A percentile compares a stretch with the other conserved stretches of the same genome.
Conservation (phyloP, 2,888 invertebrate genomes). For the Philaethria dido region DNA sequence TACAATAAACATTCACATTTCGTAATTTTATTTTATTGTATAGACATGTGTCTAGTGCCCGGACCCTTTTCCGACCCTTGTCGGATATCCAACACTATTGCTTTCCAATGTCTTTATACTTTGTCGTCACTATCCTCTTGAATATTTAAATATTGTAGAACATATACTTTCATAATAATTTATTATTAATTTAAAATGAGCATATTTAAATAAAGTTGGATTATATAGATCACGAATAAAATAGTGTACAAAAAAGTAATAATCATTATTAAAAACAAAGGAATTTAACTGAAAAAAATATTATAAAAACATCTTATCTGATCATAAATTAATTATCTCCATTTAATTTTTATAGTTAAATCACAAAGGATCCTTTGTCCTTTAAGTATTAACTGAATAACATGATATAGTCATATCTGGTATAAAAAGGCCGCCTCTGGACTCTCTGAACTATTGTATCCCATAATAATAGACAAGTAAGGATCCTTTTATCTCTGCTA, state of each 20-base stretch:
- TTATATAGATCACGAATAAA: too few relatives aligned
- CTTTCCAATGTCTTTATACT: constrained; percentile 75
- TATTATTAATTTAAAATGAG: background rate
- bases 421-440: constrained; percentile 23
- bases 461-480: constrained; percentile 30
- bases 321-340: constrained; percentile 14
- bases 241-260: too few relatives aligned
- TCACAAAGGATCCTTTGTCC: constrained; percentile 21
- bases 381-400: constrained; percentile 22
- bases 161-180: background rate
- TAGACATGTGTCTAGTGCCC: constrained; percentile 70
- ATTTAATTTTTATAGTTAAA: constrained; percentile 11
- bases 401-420: constrained; percentile 25
- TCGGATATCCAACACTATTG: constrained; percentile 64
- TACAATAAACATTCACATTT: constrained; percentile 43
- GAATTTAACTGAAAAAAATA: background rate
- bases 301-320: background rate
- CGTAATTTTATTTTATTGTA: constrained; percentile 62
- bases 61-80: constrained; percentile 72
- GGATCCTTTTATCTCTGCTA: constrained; percentile 28
- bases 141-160: constrained; percentile 51
- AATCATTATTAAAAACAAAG: background rate
- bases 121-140: constrained; percentile 58
- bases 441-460: constrained; percentile 30
- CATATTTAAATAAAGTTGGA: too few relatives aligned